A percentile compares a stretch with the other conserved stretches of the same genome.
Evolutionary conservation across 2,888 invertebrate genomes (phyloP).

Genomic region (Frankliniella intonsa): DNA sequence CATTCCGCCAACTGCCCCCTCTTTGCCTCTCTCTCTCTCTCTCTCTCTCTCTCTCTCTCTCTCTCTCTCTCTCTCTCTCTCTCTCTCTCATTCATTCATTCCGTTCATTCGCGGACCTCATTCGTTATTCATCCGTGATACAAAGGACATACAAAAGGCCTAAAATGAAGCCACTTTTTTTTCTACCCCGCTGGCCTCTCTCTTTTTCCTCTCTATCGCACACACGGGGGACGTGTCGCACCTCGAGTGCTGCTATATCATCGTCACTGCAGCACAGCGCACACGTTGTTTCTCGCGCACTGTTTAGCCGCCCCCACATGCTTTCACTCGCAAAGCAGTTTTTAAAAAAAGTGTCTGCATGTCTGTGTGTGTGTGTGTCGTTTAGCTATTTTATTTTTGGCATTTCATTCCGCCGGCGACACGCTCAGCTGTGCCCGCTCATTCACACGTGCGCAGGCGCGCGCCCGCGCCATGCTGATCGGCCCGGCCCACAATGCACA

Average conservation of each 20-base stretch:
- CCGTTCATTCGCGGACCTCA: too few species aligned
- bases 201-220: neutral
- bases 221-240: too few species aligned
- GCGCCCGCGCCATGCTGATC: neutral
- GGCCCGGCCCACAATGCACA: neutral
- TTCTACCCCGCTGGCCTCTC: neutral
- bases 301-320: neutral
- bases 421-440: neutral
- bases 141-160: too few species aligned
- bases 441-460: neutral
- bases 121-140: too few species aligned
- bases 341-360: neutral
- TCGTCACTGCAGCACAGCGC: too few species aligned
- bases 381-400: neutral
- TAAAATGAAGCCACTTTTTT: neutral
- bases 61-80: too few species aligned
- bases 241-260: too few species aligned
- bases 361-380: neutral
- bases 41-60: neutral
- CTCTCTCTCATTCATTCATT: neutral
- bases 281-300: neutral
- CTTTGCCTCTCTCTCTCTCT: neutral
- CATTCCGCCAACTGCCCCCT: neutral
- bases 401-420: neutral
- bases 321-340: neutral